Evolutionary conservation across 2,888 invertebrate species (phyloP), one percentile per base, ranked within the genome.

Genomic region (Sylvicola fuscatus): DNA sequence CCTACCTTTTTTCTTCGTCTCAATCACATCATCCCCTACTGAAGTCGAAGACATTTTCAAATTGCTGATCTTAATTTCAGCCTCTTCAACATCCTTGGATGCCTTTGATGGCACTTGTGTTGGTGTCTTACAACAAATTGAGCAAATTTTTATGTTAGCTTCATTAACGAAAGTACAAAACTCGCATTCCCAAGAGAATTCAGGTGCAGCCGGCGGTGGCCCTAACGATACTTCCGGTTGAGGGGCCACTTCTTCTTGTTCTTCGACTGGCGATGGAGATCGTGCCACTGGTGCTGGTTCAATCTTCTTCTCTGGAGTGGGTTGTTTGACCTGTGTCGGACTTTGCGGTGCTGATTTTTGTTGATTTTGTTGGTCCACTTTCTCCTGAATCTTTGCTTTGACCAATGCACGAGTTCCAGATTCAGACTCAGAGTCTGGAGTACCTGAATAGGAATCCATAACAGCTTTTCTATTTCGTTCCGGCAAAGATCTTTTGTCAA

Each of bases 141-240:
- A 66, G 50, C 89, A 89, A 28, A 89, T 79, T 45, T 76, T 72
- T 1, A 74, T 70, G 14, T 76, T 78, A 0, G 78, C 61, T 40
- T 79, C 76, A 51, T 90, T 90, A 3, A 86, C 77, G 51, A 75
- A 87, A 0, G 89, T 90, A 51, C 89, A 90, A 49, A 86, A 83
- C 49, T 84, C 82, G 53, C 89, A 90, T 42, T 81, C 73, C 89
- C 89, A 90, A 37, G 68, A 61, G 11, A 66, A 60, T 28, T 54
- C 59, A 0, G 72, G 70, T 11, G 66, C 62, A 2, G 63, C 61
- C 1, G 68, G 65, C 11, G 64, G 61, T 36, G 56, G 61, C 2
- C 57, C 56, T 8, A 55, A 40, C 8, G 43, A 39, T 13, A 41
- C 39, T 34, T 58, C 56, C n/a, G 53, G 36, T 35, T 38, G 33